Base-by-base conservation (phyloP, 2,797 vertebrate genomes). In the Helarctos malayanus region DNA sequence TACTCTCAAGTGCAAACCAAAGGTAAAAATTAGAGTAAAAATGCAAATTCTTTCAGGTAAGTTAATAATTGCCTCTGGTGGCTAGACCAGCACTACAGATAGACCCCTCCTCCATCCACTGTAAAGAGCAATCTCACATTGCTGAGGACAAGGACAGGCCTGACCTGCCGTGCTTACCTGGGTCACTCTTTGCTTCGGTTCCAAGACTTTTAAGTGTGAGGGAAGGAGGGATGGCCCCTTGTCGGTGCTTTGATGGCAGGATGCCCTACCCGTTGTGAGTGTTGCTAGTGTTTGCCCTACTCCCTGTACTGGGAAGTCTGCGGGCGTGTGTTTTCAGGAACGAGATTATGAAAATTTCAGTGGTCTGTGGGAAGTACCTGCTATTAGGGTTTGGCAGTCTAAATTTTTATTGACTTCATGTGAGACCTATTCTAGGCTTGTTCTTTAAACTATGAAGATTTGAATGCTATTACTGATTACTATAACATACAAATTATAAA, bases 181-280 rank as follows among this genome's bases (percentile, higher is more conserved):
- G 13, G 47, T 14, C 25, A 13, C 49, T 32, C 15, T 54, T 89
- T 29, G 32, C 47, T 83, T 79, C 4, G 9, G 0, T 75, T 45
- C 23, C 15, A 6, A 87, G 68, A 38, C 8, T 65, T 16, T 47
- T 18, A 23, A 13, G 27, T 52, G 19, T 23, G 69, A 38, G 68
- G 52, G 12, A 32, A 4, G 52, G 35, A 11, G 11, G 35, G 4
- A 45, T 11, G 45, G 56, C 5, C 5, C 16, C 63, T 65, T 65
- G n/a, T 73, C 0, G 0, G 89, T 47, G 9, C 11, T 2, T 13
- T 12, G 59, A 11, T 35, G 29, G 29, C 8, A 0, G 0, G 2
- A 3, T 3, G 56, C 29, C 73, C 32, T 18, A 76, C 27, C 9
- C 45, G 32, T 49, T 8, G 2, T 11, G 45, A 49, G 15, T 47